A percentile compares a stretch with the other conserved stretches of the same genome.
Evolutionary conservation across 2,113 vertebrate species (phyloP).

Genomic region (Austrofundulus limnaeus): DNA sequence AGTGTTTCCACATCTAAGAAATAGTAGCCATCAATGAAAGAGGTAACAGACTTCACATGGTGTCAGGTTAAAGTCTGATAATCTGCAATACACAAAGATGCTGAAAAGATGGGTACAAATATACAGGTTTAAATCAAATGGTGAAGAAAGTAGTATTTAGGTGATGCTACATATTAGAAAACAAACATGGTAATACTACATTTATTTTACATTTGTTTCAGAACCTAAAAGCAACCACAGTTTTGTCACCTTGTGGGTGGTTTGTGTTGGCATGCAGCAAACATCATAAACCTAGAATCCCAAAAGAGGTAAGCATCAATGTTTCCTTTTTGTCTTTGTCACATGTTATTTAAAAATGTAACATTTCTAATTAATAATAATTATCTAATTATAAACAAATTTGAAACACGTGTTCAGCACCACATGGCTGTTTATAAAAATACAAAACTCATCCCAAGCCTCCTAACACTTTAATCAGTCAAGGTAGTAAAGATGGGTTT

Average conservation of each 20-base stretch:
- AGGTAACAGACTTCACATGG: no score
- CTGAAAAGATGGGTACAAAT: no score
- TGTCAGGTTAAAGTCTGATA: no score
- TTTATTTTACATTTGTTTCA: constrained; percentile 31
- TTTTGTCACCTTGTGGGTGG: constrained; percentile 37
- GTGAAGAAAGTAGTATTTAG: no score
- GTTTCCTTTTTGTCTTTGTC: not conserved
- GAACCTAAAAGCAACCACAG: constrained; percentile 50
- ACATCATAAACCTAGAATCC: constrained; percentile 72
- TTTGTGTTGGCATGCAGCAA: constrained; percentile 63
- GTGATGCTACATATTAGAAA: not conserved
- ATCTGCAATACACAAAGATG: no score
- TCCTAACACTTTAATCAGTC: not conserved
- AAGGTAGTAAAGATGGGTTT: not conserved
- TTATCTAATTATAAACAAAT: not conserved
- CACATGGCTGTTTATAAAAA: not conserved
- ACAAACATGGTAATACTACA: not conserved
- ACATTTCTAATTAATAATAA: no score
- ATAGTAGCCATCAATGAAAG: no score
- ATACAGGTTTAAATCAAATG: no score
- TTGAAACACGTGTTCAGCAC: not conserved
- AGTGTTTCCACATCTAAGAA: no score
- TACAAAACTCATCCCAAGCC: no score
- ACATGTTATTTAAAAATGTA: no score
- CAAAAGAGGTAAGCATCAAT: constrained; percentile 59